These are phyloP conservation scores for Neomonachus schauinslandi DNA, from an alignment of 2,113 vertebrate species.

Conservation along the genomic window DNA sequence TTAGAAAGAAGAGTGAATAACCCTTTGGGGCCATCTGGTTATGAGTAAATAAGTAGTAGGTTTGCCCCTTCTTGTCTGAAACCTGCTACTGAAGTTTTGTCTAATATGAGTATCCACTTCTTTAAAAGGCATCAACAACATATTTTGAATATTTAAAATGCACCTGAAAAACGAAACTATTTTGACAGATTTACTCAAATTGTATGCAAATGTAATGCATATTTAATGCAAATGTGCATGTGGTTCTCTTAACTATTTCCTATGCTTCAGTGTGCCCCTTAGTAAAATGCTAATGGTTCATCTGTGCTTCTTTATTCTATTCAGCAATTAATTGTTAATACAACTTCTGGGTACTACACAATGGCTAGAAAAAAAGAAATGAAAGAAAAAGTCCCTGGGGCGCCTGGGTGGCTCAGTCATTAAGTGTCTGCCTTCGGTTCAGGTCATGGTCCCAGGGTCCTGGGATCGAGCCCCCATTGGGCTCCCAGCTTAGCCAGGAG, in stretches of 20 bases:
- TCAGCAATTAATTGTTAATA: conserved; percentile 33
- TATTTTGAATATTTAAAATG: conserved; percentile 70
- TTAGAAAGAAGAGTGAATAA: not conserved
- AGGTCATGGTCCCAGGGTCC: no score
- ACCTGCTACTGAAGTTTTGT: conserved; percentile 35
- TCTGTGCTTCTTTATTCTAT: conserved; percentile 52
- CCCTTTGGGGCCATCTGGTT: not conserved
- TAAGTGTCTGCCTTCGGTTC: no score
- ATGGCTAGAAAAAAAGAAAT: not conserved
- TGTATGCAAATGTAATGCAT: conserved; percentile 77
- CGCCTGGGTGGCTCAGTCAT: no score
- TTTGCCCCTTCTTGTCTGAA: conserved; percentile 4
- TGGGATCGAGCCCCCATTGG: no score
- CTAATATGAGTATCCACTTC: not conserved
- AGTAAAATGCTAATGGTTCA: conserved; percentile 66
- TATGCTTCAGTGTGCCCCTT: conserved; percentile 57
- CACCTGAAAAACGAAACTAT: conserved; percentile 71
- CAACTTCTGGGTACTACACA: not conserved
- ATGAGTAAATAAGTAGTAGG: conserved; percentile 13
- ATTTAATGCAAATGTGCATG: conserved; percentile 77
- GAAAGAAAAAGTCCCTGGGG: not conserved
- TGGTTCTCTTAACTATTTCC: conserved; percentile 68
- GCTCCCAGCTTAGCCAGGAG: no score
- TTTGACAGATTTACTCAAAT: conserved; percentile 78
- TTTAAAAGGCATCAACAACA: conserved; percentile 68